These are phyloP conservation scores for Crenichthys baileyi DNA, from an alignment of 2,797 vertebrate species.

Conservation along the genomic window DNA sequence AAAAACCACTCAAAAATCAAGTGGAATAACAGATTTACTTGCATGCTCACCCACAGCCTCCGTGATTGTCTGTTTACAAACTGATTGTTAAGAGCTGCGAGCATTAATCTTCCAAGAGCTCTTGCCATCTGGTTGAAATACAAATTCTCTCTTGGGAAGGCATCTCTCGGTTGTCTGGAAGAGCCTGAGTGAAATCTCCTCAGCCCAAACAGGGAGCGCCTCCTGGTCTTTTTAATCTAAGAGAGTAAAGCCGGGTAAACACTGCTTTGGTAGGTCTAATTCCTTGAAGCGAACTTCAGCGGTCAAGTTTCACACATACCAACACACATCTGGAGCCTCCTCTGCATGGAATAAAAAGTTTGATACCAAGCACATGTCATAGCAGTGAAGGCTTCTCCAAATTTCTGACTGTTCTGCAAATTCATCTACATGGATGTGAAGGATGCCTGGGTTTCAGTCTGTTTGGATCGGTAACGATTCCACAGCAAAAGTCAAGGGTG, in stretches of 20 bases:
- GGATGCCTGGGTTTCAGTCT: constrained; percentile 69
- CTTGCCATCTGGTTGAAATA: constrained; percentile 50
- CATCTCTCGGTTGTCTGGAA: constrained; percentile 50
- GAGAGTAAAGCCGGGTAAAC: constrained; percentile 83
- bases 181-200: constrained; percentile 54
- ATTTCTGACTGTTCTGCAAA: constrained; percentile 57
- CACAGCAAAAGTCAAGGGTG: constrained; percentile 32
- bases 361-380: constrained; percentile 72
- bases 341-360: constrained; percentile 55
- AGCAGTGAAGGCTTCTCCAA: constrained; percentile 35
- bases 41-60: constrained; percentile 41
- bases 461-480: constrained; percentile 57
- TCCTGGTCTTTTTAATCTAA: constrained; percentile 73
- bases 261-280: constrained; percentile 69
- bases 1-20: constrained; percentile 60
- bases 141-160: constrained; percentile 56
- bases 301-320: constrained; percentile 77
- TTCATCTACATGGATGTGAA: constrained; percentile 55
- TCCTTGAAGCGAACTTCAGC: constrained; percentile 65
- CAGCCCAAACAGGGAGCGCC: constrained; percentile 43
- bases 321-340: constrained; percentile 71
- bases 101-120: constrained; percentile 53
- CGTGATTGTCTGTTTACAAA: constrained; percentile 78
- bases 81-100: constrained; percentile 57
- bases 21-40: constrained; percentile 64